phyloP scores from a whole-genome alignment of 2,113 vertebrate species.

The Sylvilagus bachmani region DNA sequence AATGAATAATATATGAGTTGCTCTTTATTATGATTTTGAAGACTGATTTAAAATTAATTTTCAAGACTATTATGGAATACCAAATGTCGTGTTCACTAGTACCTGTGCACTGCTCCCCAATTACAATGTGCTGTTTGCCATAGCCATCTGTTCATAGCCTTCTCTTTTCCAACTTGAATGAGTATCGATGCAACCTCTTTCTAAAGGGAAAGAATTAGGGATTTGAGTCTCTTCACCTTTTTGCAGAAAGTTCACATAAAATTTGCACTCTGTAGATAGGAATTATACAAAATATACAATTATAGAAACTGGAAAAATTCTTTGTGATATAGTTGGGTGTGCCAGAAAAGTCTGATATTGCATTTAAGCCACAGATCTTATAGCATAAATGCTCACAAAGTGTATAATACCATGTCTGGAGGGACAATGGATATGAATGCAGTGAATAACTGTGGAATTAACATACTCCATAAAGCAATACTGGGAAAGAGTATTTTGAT shows the following conservation, averaged over 20 bases:
- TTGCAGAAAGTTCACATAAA: conserved; percentile 71
- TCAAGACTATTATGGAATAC: conserved; percentile 78
- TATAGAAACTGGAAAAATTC: conserved; percentile 67
- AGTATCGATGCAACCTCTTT: conserved; percentile 79
- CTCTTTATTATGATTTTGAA: conserved; percentile 84
- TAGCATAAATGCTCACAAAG: conserved; percentile 13
- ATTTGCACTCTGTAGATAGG: conserved; percentile 52
- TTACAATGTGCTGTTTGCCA: conserved; percentile 72
- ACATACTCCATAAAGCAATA: background rate
- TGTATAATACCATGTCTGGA: background rate
- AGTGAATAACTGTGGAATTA: background rate
- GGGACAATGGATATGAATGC: background rate
- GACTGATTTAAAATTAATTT: conserved; percentile 79
- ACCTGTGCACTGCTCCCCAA: conserved; percentile 73
- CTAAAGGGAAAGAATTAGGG: conserved; percentile 62
- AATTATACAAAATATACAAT: conserved; percentile 51
- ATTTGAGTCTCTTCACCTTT: conserved; percentile 34
- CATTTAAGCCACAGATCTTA: conserved; percentile 68
- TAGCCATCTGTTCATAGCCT: conserved; percentile 75
- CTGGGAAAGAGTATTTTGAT: conserved; percentile 57
- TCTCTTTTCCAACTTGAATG: conserved; percentile 71
- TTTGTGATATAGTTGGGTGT: conserved; percentile 55
- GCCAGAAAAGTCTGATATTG: conserved; percentile 57
- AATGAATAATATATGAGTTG: conserved; percentile 81
- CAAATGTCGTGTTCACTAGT: conserved; percentile 71